A percentile compares a stretch with the other conserved stretches of the same genome.
Conservation (phyloP, 2,797 vertebrate species). For the Tokudaia tokunoshimensis region DNA sequence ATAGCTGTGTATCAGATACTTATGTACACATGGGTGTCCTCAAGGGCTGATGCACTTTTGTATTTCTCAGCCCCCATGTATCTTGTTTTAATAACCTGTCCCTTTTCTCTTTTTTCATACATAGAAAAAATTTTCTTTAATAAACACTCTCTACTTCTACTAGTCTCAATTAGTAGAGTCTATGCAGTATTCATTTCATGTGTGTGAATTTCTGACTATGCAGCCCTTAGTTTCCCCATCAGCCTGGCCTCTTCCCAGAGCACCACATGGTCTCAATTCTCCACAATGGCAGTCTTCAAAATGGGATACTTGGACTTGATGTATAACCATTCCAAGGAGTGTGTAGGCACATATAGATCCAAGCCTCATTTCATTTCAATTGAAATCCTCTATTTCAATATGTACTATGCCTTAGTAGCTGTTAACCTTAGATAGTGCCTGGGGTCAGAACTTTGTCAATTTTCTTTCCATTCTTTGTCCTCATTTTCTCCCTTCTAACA, state of each 20-base stretch:
- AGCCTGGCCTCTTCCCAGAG: background rate
- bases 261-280: background rate
- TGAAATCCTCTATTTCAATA: background rate
- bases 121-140: background rate
- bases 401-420: background rate
- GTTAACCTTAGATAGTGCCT: background rate
- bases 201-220: background rate
- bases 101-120: background rate
- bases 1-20: background rate
- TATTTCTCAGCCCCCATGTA: background rate
- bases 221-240: background rate
- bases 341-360: background rate
- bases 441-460: background rate
- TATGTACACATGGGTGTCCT: background rate
- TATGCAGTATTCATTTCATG: background rate
- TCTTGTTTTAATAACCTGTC: background rate
- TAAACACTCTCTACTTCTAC: background rate
- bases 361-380: background rate
- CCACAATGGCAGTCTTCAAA: background rate
- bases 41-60: background rate
- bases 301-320: background rate
- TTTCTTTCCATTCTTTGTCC: background rate
- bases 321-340: background rate
- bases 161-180: conserved; percentile 24
- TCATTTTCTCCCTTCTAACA: background rate